Evolutionary conservation across 2,888 invertebrate genomes (phyloP).

Genomic region (Galeruca laticollis): DNA sequence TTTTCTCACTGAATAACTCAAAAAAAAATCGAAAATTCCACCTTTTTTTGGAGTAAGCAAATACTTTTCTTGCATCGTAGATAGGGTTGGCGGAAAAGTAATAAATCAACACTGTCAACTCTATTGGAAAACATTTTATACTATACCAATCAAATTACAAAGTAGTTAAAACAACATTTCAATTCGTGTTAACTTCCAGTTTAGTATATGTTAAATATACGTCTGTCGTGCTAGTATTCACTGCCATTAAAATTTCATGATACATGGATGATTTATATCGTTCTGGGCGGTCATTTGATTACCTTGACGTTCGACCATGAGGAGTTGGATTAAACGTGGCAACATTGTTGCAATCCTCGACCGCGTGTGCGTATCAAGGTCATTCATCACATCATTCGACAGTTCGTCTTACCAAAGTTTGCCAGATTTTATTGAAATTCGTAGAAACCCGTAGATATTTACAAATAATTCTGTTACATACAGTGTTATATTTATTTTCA

Average conservation of each 20-base stretch:
- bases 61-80: too few relatives aligned
- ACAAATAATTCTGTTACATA: conserved; percentile 3
- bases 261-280: conserved; percentile 42
- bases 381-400: conserved; percentile 51
- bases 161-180: background rate
- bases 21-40: too few relatives aligned
- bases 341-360: conserved; percentile 45
- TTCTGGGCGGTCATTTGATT: conserved; percentile 48
- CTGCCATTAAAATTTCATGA: conserved; percentile 39
- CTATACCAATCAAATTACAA: background rate
- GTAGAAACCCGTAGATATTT: background rate
- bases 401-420: conserved; percentile 34
- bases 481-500: background rate
- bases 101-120: too few relatives aligned
- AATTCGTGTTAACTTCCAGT: background rate
- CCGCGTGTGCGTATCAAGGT: conserved; percentile 56
- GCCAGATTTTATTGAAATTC: conserved; percentile 25
- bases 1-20: too few relatives aligned
- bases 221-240: conserved; percentile 5
- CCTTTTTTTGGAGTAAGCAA: too few relatives aligned
- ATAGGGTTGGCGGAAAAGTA: too few relatives aligned
- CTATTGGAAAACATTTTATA: too few relatives aligned
- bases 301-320: conserved; percentile 53
- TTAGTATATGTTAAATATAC: conserved; percentile 8
- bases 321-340: conserved; percentile 45